Evolutionary conservation across 1,140 invertebrate species (phyloP), one percentile per base, ranked within the genome.

Genomic region (Brevipalpus yothersi): DNA sequence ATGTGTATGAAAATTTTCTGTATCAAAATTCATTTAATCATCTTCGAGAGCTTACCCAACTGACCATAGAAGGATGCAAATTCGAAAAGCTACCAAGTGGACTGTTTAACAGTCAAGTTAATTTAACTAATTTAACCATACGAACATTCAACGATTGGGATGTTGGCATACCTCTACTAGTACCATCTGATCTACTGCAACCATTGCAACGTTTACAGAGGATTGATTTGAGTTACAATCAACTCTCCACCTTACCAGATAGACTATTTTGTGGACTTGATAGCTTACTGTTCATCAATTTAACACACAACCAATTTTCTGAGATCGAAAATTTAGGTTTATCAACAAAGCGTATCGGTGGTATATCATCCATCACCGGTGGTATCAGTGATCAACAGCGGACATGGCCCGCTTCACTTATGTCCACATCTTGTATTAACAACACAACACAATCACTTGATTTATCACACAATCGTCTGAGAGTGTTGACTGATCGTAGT

Each of bases 91-190:
- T 88, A 62, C 81, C 82, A 12, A 73, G 76, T 42, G 76, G 76
- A 51, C 79, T 78, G 31, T 79, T 87, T 65, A 69, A 76, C 42
- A 75, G 79, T 53, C 75, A 84, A 42, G 73, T 73, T 61, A 78
- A 82, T 64, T 71, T 88, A 7, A 77, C 78, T 58, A 76, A 75
- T 56, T 70, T 88, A 19, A 75, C 78, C 4, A 69, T 88, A 62
- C 77, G 80, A 17, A 85, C 83, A 45, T 79, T 79, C 67, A 86
- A 86, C 68, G 82, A 85, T 67, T 84, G 83, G 82, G 82, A 81
- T 2, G 77, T 31, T 31, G 31, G 31, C 31, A 31, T 31, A 45
- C n/a, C 43, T 45, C 8, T 45, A 45, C n/a, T 17, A 1, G 3
- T 12, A 56, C 40, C 56, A 15, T 39, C 59, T 1, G 41, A 19